A percentile compares a stretch with the other conserved stretches of the same genome.
phyloP scores from a whole-genome alignment of 2,888 invertebrate genomes.

The Tortrix viridana region DNA sequence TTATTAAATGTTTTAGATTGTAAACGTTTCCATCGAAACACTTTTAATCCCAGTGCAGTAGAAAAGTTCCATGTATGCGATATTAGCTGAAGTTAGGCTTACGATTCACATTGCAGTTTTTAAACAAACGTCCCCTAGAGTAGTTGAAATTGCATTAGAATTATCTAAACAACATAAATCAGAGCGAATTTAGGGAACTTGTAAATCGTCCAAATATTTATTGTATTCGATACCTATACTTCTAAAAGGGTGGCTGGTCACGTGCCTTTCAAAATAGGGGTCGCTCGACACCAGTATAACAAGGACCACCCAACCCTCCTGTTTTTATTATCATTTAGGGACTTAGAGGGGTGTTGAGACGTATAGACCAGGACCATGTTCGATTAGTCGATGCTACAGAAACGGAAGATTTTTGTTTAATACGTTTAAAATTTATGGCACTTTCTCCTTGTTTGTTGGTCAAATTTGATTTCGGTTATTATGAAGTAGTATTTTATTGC shows the following conservation, averaged over 20 bases:
- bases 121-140: background rate
- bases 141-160: conserved; percentile 6
- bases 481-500: conserved; percentile 73
- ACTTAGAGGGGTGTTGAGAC: conserved; percentile 11
- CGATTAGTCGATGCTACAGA: conserved; percentile 48
- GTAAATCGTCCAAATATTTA: conserved; percentile 77
- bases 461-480: conserved; percentile 69
- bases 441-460: conserved; percentile 63
- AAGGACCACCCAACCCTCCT: conserved; percentile 44
- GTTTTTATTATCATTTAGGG: background rate
- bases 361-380: conserved; percentile 43
- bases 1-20: no score
- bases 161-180: conserved; percentile 41
- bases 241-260: conserved; percentile 70
- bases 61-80: no score
- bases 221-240: conserved; percentile 57
- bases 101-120: background rate
- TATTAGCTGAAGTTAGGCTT: no score
- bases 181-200: conserved; percentile 58
- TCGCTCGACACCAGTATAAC: conserved; percentile 48
- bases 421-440: conserved; percentile 78
- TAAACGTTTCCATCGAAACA: no score
- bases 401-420: conserved; percentile 68
- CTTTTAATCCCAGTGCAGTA: no score
- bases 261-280: conserved; percentile 66